Percentiles rank a stretch among this genome's conserved stretches.
These are phyloP conservation scores for Numida meleagris DNA, from an alignment of 2,113 vertebrate species.

Conservation along the genomic window DNA sequence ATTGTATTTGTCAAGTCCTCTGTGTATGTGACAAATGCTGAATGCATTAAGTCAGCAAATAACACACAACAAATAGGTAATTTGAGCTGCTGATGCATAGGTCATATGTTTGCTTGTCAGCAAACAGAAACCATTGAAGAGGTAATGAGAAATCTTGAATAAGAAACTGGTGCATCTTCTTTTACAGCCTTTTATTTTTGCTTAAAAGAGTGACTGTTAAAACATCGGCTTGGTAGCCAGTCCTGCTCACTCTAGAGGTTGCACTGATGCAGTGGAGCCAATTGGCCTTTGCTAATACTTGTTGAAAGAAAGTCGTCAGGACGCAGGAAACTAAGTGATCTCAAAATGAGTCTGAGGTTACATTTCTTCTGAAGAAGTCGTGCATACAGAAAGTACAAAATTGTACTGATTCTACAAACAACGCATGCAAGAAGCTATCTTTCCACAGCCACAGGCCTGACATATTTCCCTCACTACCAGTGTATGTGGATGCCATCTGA, in stretches of 20 bases:
- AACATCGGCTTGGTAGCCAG: not conserved
- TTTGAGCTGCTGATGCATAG: not conserved
- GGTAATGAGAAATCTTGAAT: conserved; percentile 17
- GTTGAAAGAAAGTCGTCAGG: not conserved
- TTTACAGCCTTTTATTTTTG: conserved; percentile 3
- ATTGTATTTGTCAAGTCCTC: conserved; percentile 37
- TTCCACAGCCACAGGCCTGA: not conserved
- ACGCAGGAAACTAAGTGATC: not conserved
- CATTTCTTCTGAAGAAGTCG: not conserved
- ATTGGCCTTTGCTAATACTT: not conserved
- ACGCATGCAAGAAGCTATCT: not conserved
- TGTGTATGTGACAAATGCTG: conserved; percentile 4
- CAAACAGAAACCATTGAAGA: not conserved
- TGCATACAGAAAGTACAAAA: not conserved
- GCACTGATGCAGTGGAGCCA: not conserved
- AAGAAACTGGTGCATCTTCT: conserved; percentile 10
- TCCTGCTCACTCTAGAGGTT: not conserved
- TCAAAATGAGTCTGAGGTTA: not conserved
- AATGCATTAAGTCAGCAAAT: conserved; percentile 6
- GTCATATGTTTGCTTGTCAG: conserved; percentile 40
- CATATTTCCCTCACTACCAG: not conserved
- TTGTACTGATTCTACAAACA: not conserved
- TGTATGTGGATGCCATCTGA: not conserved
- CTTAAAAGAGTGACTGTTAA: not conserved
- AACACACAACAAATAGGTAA: not conserved